These are phyloP conservation scores for Olivierus martensii DNA, from an alignment of 1,140 invertebrate genomes.

Conservation along the genomic window DNA sequence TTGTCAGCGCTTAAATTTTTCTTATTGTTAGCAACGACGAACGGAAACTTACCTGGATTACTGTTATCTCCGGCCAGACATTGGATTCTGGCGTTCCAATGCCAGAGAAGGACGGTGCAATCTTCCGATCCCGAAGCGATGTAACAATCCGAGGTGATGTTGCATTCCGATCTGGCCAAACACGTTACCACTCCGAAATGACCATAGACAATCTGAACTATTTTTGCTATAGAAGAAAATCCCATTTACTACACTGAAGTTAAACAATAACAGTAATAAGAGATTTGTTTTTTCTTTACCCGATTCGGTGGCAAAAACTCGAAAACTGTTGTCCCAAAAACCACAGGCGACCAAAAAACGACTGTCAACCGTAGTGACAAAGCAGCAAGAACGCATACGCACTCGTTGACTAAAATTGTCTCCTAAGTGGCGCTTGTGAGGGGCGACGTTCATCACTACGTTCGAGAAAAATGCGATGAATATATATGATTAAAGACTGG, in stretches of 20 bases:
- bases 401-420: slow-evolving; percentile 94
- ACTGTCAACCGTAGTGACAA: slow-evolving; percentile 94
- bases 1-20: no score
- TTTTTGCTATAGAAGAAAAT: slow-evolving; percentile 61
- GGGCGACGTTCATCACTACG: slow-evolving; percentile 28
- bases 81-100: slow-evolving; percentile 92
- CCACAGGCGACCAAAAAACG: slow-evolving; percentile 94
- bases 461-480: no score
- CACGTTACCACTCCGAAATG: slow-evolving; percentile 98
- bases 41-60: no score
- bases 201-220: slow-evolving; percentile 95
- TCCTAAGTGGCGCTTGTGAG: slow-evolving; percentile 64
- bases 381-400: slow-evolving; percentile 81
- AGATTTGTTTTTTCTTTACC: slow-evolving; percentile 45
- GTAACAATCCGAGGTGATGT: slow-evolving; percentile 96
- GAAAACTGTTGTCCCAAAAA: slow-evolving; percentile 98
- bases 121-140: slow-evolving; percentile 94
- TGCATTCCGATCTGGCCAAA: slow-evolving; percentile 89
- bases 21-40: no score
- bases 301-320: slow-evolving; percentile 93
- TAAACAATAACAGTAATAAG: no score
- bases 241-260: no score
- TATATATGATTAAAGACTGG: no score
- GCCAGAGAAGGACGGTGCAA: slow-evolving; percentile 95
- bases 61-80: slow-evolving; percentile 77